Evolutionary conservation across 2,113 vertebrate genomes (phyloP).

Genomic region (Mormoops blainvillei): DNA sequence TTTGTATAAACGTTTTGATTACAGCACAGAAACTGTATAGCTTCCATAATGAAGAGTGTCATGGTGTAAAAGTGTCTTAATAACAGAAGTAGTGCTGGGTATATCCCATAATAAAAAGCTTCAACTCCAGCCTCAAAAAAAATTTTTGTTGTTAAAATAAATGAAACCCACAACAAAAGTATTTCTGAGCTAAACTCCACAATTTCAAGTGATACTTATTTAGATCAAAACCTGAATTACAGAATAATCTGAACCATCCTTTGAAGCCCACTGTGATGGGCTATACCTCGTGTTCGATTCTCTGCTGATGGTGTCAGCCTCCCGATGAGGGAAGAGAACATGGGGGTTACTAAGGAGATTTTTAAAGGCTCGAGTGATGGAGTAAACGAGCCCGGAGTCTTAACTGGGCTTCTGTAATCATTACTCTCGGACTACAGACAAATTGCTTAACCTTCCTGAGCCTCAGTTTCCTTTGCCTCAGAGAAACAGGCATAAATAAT

Average conservation of each 20-base stretch:
- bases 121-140: background rate
- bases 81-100: background rate
- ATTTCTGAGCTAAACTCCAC: background rate
- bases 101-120: slow-evolving; percentile 23
- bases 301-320: background rate
- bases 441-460: background rate
- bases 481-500: background rate
- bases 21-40: background rate
- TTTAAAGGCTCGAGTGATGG: background rate
- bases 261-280: background rate
- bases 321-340: background rate
- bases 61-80: background rate
- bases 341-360: background rate
- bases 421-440: background rate
- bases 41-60: background rate
- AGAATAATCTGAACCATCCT: background rate
- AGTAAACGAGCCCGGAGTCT: background rate
- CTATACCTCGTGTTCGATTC: background rate
- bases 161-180: background rate
- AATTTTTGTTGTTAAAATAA: background rate
- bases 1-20: background rate
- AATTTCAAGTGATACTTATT: background rate
- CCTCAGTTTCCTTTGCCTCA: background rate
- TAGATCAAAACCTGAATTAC: background rate
- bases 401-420: background rate